These are phyloP conservation scores for Mungos mungo DNA, from an alignment of 2,113 vertebrate genomes.

Conservation along the genomic window DNA sequence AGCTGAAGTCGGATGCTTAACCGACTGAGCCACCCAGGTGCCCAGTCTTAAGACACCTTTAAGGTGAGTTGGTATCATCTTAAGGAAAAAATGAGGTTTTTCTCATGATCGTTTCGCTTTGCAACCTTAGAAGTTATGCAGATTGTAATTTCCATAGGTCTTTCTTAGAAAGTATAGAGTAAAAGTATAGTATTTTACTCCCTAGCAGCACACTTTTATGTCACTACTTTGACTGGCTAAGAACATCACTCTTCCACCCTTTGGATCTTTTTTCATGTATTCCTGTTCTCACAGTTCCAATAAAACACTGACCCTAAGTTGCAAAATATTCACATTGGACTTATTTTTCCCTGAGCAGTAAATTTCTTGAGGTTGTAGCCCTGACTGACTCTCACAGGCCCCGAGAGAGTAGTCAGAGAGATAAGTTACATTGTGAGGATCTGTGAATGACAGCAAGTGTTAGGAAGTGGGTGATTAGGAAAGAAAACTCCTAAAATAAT, in stretches of 20 bases:
- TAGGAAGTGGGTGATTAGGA: constrained; percentile 41
- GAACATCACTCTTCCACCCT: background rate
- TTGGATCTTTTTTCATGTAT: constrained; percentile 4
- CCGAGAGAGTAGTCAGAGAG: background rate
- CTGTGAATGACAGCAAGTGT: background rate
- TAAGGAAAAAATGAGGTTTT: constrained; percentile 17
- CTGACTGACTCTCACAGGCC: background rate
- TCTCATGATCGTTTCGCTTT: background rate
- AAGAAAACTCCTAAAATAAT: constrained; percentile 51
- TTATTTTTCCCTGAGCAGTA: constrained; percentile 1
- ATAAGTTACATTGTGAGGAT: background rate
- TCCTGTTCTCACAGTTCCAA: background rate
- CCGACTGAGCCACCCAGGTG: no score
- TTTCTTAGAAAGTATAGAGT: background rate
- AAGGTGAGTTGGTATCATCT: background rate
- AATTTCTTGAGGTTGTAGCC: background rate
- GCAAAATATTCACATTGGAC: constrained; percentile 19
- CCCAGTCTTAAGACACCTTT: background rate
- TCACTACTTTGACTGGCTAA: background rate
- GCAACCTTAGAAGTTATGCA: background rate
- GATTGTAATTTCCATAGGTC: background rate
- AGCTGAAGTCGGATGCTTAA: no score
- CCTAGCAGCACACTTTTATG: background rate
- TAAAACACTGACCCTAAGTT: background rate
- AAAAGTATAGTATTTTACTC: background rate